These are phyloP conservation scores for Nicator chloris DNA, from an alignment of 2,113 vertebrate genomes.

Conservation along the genomic window DNA sequence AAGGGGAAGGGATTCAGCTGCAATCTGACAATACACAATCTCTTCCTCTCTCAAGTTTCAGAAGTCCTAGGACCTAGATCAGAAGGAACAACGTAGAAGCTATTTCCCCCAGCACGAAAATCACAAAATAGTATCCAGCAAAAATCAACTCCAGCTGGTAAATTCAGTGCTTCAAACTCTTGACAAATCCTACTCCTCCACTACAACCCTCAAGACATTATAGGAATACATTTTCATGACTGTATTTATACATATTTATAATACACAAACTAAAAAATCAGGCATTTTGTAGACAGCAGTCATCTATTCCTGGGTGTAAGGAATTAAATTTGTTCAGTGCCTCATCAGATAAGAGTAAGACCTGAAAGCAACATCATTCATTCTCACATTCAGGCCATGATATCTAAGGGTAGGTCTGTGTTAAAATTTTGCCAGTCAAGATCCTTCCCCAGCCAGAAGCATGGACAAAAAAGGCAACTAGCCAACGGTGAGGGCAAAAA, in stretches of 20 bases:
- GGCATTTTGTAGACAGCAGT: not conserved
- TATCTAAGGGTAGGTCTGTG: not conserved
- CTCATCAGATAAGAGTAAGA: not conserved
- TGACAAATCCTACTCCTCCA: not conserved
- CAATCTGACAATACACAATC: not conserved
- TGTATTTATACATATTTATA: not conserved
- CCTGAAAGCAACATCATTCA: not conserved
- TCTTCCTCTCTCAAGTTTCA: not conserved
- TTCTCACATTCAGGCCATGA: not conserved
- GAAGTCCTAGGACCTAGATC: not conserved
- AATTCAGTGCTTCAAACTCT: not conserved
- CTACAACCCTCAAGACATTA: not conserved
- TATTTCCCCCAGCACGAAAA: not conserved
- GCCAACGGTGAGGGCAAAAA: not conserved
- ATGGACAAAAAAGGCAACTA: conserved; percentile 5
- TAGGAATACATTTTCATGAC: not conserved
- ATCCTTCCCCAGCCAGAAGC: not conserved
- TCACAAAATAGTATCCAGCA: not conserved
- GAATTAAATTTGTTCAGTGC: not conserved
- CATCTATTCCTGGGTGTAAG: not conserved
- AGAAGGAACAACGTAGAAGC: not conserved
- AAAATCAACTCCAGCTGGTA: not conserved
- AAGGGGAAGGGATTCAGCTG: not conserved
- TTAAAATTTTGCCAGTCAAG: not conserved
- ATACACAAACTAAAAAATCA: not conserved